Conservation (phyloP, 2,113 vertebrate genomes). For the Calidris pygmaea region DNA sequence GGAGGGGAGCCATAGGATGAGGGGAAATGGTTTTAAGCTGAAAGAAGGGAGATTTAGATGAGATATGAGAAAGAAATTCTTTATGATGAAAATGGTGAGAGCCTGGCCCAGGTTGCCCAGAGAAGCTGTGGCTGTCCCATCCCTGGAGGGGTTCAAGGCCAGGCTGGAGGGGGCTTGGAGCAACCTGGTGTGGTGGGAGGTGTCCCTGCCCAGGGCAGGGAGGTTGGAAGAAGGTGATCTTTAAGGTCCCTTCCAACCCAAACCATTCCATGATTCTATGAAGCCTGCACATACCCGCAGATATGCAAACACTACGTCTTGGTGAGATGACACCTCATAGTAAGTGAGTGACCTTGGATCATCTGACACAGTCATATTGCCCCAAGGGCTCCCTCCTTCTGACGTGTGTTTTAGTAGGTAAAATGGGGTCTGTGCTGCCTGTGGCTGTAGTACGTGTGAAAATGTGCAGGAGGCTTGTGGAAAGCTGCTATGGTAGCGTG, state of each 20-base stretch:
- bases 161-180: not conserved
- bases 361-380: not conserved
- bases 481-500: not conserved
- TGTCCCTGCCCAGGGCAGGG: not conserved
- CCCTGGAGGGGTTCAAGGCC: not conserved
- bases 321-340: not conserved
- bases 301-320: rapidly evolving
- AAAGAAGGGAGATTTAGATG: too few species aligned
- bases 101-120: not conserved
- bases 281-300: not conserved
- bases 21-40: too few species aligned
- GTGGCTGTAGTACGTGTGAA: not conserved
- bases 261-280: too few species aligned
- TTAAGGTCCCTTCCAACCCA: too few species aligned
- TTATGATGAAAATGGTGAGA: too few species aligned
- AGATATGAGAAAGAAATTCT: too few species aligned
- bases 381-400: rapidly evolving
- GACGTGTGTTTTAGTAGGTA: not conserved
- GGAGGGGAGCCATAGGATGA: too few species aligned
- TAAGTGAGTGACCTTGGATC: not conserved
- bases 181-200: not conserved
- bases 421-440: not conserved
- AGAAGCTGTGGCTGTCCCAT: not conserved
- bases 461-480: not conserved
- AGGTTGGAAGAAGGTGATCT: too few species aligned